Evolutionary conservation across 2,797 vertebrate genomes (phyloP).

Genomic region (Lutjanus argentimaculatus): DNA sequence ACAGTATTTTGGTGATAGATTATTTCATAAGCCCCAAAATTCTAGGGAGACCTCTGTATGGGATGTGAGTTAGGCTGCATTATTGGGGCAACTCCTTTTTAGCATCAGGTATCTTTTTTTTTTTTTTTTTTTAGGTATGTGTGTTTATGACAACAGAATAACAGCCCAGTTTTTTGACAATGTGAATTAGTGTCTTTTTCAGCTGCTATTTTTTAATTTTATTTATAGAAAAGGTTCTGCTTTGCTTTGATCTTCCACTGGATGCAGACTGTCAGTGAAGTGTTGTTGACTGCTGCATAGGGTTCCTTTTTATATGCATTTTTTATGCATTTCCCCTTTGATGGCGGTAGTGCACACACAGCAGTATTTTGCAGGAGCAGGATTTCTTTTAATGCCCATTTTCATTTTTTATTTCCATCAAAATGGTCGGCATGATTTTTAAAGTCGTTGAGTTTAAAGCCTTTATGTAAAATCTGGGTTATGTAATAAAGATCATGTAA

Average conservation of each 20-base stretch:
- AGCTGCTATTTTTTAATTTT: neutral
- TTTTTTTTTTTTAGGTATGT: neutral
- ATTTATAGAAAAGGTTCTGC: neutral
- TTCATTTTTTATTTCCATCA: neutral
- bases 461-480: neutral
- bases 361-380: constrained; percentile 17
- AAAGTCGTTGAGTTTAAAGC: neutral
- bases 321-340: constrained; percentile 44
- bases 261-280: constrained; percentile 20
- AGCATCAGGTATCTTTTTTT: too few relatives aligned
- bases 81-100: neutral
- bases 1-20: neutral
- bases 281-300: constrained; percentile 20
- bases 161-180: neutral
- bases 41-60: neutral
- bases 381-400: constrained; percentile 7
- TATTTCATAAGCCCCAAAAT: neutral
- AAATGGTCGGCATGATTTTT: neutral
- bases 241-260: constrained; percentile 35
- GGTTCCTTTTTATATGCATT: constrained; percentile 37
- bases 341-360: constrained; percentile 15
- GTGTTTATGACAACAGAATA: neutral
- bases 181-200: neutral
- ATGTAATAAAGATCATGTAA: neutral
- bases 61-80: neutral